Conservation (phyloP, 1,140 invertebrate genomes). For the Cepaea nemoralis region DNA sequence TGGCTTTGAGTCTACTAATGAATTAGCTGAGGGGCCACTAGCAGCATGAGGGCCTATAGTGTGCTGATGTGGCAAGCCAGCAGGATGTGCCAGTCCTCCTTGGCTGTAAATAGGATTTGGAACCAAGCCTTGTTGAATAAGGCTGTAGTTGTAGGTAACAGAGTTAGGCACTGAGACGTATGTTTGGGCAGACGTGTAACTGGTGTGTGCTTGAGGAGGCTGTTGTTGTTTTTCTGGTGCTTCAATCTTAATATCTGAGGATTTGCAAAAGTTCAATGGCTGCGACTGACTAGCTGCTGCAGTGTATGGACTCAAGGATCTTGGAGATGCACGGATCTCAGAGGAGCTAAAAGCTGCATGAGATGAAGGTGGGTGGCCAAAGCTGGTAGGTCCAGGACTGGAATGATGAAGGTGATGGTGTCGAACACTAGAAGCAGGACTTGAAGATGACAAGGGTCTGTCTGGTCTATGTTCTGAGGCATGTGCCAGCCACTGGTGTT, state of each 20-base stretch:
- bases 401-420: constrained; percentile 52
- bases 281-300: constrained; percentile 60
- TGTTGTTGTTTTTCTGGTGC: constrained; percentile 4
- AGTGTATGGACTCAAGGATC: constrained; percentile 66
- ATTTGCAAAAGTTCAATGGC: constrained; percentile 65
- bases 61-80: constrained; percentile 37
- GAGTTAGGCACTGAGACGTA: constrained; percentile 62
- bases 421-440: constrained; percentile 51
- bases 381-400: constrained; percentile 37
- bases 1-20: constrained; percentile 38
- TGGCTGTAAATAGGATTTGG: constrained; percentile 72
- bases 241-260: constrained; percentile 43
- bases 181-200: constrained; percentile 53
- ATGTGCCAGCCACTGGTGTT: constrained; percentile 62
- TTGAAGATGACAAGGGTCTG: constrained; percentile 52
- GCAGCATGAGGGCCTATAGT: constrained; percentile 26
- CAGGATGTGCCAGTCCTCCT: constrained; percentile 29
- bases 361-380: constrained; percentile 26
- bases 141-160: constrained; percentile 62
- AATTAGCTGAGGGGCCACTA: constrained; percentile 44
- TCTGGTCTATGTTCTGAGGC: constrained; percentile 60
- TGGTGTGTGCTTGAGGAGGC: not conserved
- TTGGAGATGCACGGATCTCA: constrained; percentile 52
- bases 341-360: constrained; percentile 50
- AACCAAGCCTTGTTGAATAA: constrained; percentile 73